Conservation (phyloP, 1,140 invertebrate species). For the Philopotamus ludificatus region DNA sequence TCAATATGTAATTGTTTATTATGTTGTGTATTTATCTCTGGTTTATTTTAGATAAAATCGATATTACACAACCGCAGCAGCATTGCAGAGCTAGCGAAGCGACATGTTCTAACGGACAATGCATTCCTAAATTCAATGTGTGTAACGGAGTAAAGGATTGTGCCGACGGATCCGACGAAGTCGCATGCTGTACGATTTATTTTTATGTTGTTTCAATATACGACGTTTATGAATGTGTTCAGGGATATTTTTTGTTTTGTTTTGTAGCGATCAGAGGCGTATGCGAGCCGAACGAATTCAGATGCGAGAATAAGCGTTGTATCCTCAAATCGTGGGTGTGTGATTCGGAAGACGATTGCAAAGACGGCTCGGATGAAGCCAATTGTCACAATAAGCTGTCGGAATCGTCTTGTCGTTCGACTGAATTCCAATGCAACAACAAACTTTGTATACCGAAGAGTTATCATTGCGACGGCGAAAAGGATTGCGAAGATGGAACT, state of each 20-base stretch:
- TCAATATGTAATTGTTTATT: neutral
- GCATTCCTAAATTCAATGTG: constrained; percentile 76
- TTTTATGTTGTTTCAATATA: neutral
- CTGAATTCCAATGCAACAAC: constrained; percentile 82
- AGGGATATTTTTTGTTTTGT: neutral
- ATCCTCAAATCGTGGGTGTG: constrained; percentile 91
- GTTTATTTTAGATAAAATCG: constrained; percentile 51
- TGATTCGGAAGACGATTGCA: constrained; percentile 88
- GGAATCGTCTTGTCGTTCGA: constrained; percentile 70
- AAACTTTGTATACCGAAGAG: constrained; percentile 89
- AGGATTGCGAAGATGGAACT: constrained; percentile 83
- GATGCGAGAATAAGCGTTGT: constrained; percentile 85
- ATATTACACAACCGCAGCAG: constrained; percentile 54
- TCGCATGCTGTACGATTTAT: constrained; percentile 69
- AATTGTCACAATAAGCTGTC: constrained; percentile 61
- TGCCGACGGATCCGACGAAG: constrained; percentile 85
- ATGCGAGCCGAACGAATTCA: constrained; percentile 93
- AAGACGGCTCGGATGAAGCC: constrained; percentile 81
- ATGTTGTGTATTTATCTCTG: constrained; percentile 7
- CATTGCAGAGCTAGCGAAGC: constrained; percentile 77
- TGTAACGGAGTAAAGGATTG: constrained; percentile 84
- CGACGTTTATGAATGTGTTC: too few relatives aligned
- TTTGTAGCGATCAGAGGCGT: constrained; percentile 56
- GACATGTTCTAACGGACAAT: constrained; percentile 88
- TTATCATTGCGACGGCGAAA: constrained; percentile 89